Evolutionary conservation across 2,888 invertebrate species (phyloP).

Genomic region (Epinotia ramella): DNA sequence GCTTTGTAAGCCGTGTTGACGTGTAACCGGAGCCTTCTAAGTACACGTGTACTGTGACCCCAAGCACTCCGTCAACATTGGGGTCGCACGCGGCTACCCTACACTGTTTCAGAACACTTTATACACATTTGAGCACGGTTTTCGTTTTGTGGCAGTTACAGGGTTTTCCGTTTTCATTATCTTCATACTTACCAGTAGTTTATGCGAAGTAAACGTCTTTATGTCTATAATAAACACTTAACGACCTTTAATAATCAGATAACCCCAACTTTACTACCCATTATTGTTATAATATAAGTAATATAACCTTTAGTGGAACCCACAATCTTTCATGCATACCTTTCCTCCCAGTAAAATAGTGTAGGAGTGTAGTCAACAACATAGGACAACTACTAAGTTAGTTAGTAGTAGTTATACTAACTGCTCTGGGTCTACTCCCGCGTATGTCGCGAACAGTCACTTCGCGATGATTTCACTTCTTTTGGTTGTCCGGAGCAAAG

Average conservation of each 20-base stretch:
- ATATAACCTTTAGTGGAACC: not conserved
- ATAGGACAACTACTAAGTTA: no score
- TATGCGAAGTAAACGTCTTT: not conserved
- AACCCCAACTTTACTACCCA: not conserved
- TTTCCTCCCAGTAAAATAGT: no score
- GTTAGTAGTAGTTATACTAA: no score
- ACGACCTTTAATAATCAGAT: conserved; percentile 2
- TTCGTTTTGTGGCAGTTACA: no score
- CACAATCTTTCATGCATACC: no score
- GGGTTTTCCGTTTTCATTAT: not conserved
- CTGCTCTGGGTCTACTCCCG: no score
- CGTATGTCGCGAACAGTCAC: no score
- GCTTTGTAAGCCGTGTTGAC: conserved; percentile 78
- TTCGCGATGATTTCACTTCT: no score
- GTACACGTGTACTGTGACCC: conserved; percentile 87
- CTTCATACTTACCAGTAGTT: conserved; percentile 1
- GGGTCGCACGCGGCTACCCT: no score
- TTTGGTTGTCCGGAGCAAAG: no score
- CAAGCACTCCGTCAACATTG: conserved; percentile 92
- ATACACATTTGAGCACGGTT: no score
- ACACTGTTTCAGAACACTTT: conserved; percentile 51
- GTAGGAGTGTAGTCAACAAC: no score
- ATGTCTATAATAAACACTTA: conserved; percentile 4
- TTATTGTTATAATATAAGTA: not conserved
- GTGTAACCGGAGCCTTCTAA: conserved; percentile 89